phyloP scores from a whole-genome alignment of 2,113 vertebrate genomes.

The Peromyscus maniculatus region DNA sequence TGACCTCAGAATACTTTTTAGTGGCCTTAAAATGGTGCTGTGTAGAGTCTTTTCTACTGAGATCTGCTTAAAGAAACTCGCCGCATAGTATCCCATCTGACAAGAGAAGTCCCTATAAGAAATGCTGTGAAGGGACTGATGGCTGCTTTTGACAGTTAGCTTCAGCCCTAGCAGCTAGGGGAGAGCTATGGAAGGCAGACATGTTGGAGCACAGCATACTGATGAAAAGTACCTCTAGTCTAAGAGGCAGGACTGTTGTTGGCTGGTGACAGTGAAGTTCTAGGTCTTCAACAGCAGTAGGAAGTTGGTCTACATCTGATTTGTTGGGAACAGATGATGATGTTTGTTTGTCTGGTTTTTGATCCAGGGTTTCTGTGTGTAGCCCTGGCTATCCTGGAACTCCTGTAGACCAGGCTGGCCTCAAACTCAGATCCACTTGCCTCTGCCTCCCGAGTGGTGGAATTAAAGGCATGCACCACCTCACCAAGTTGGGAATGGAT shows the following conservation, averaged over 20 bases:
- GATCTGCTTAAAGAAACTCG: background rate
- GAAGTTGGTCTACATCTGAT: background rate
- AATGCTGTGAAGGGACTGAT: accelerated
- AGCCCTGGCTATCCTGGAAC: no score
- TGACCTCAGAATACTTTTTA: background rate
- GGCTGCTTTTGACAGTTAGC: background rate
- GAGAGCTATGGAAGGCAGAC: background rate
- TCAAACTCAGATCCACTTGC: background rate
- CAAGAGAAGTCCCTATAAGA: no score
- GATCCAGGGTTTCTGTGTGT: no score
- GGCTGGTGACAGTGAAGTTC: background rate
- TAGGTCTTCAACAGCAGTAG: background rate
- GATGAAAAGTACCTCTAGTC: background rate
- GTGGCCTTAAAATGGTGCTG: background rate
- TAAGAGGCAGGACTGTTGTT: background rate
- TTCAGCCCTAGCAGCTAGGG: background rate
- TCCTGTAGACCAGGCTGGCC: no score
- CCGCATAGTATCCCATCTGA: background rate
- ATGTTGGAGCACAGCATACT: accelerated
- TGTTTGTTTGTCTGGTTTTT: no score
- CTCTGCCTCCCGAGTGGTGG: background rate
- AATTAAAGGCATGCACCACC: no score
- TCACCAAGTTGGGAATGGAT: background rate
- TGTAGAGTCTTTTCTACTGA: background rate
- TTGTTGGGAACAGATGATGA: background rate